phyloP scores from a whole-genome alignment of 2,797 vertebrate species.

The Trachurus trachurus region DNA sequence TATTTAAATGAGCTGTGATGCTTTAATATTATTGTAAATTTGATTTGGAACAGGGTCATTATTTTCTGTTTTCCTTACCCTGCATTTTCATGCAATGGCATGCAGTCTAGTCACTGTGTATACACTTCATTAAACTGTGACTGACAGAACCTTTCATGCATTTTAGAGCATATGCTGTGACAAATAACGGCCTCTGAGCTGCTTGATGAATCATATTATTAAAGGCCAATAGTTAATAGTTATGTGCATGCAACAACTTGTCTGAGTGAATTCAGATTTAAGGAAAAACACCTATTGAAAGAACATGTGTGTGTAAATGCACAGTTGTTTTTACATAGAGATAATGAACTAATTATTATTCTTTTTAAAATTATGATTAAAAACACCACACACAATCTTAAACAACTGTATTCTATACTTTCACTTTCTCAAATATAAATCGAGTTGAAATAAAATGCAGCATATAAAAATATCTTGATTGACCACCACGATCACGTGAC shows the following conservation, averaged over 20 bases:
- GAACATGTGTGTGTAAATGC: neutral
- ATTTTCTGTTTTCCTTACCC: neutral
- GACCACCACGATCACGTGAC: too few species aligned
- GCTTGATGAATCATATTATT: neutral
- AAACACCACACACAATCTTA: too few species aligned
- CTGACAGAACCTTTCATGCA: neutral
- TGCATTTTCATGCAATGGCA: neutral
- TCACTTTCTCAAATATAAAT: too few species aligned
- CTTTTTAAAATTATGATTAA: too few species aligned
- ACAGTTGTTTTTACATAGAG: neutral
- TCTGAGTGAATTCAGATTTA: neutral
- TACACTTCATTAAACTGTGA: neutral
- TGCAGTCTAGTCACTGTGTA: neutral
- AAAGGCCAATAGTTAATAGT: neutral
- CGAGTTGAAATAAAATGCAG: too few species aligned
- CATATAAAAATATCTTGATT: too few species aligned
- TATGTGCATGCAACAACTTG: neutral
- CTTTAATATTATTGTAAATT: neutral
- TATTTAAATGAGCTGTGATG: neutral
- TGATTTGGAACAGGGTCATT: neutral
- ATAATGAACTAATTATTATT: too few species aligned
- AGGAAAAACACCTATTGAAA: neutral
- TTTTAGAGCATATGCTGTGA: neutral
- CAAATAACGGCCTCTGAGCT: neutral
- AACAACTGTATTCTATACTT: too few species aligned